Evolutionary conservation across 2,113 vertebrate genomes (phyloP), one percentile per base, ranked within the genome.

Genomic region (Panthera uncia): DNA sequence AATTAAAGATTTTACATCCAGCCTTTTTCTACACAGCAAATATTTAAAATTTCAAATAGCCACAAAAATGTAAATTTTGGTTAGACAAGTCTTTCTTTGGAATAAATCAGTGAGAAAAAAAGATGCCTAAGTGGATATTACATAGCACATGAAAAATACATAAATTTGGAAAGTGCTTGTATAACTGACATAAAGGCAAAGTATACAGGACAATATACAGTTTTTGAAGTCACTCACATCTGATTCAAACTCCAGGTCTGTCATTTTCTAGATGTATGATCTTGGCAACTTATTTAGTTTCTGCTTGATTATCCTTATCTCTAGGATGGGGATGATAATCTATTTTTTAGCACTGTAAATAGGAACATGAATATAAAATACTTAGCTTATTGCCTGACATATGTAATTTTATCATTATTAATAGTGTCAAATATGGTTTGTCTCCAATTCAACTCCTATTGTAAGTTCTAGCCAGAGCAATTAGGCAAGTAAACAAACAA

Each of bases 1-100:
- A 97, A 96, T 61, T 66, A 96, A 96, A 89, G 4, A 89, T 83
- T 87, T 96, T 89, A 83, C 3, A 92, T 33, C 73, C 69, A 71
- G 50, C 5, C 15, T 69, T 13, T 86, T 38, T 83, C 61, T 19
- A 83, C 21, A 1, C 12, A 48, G 25, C 1, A 92, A 95, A 71
- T 92, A 95, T 50, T 86, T 82, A 94, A 86, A 86, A 86, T 71
- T 79, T n/a, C 15, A 82, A 89, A 92, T 76, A 96, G 19, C 1
- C 78, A 92, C 11, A 50, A 55, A 85, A 85, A 91, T 89, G 27
- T 48, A 83, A 85, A 73, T 68, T 83, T 48, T 73, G 19, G 19
- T 69, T 95, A 85, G 38, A 27, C 33, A 82, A 11, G 5, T 52
- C 29, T 95, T 91, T 27, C 61, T 78, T 91, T 94, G 61, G 80